These are phyloP conservation scores for Galendromus occidentalis DNA, from an alignment of 1,140 invertebrate species.

Conservation along the genomic window DNA sequence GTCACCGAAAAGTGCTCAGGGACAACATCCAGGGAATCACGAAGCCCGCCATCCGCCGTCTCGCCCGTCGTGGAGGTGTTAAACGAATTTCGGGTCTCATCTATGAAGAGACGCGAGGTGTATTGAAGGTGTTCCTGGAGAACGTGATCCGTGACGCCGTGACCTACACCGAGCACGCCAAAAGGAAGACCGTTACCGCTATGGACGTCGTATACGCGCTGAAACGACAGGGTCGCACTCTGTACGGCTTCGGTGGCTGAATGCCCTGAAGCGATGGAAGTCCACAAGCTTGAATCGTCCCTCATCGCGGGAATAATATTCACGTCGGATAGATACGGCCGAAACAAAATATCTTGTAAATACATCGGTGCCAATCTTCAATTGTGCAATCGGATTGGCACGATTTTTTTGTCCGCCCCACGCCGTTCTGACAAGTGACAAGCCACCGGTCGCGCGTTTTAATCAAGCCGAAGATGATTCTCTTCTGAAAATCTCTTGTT, in stretches of 20 bases:
- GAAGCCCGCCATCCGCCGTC: constrained; percentile 40
- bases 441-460: too few species aligned
- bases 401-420: too few species aligned
- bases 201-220: constrained; percentile 72
- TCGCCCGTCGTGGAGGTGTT: constrained; percentile 50
- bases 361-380: too few species aligned
- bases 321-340: too few species aligned
- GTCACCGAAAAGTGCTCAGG: constrained; percentile 32
- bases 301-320: too few species aligned
- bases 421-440: too few species aligned
- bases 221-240: constrained; percentile 51
- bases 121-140: constrained; percentile 54
- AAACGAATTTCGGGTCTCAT: constrained; percentile 53
- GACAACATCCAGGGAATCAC: constrained; percentile 56
- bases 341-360: too few species aligned
- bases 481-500: too few species aligned
- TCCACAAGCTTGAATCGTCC: too few species aligned
- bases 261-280: constrained; percentile 30
- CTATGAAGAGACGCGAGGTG: constrained; percentile 46
- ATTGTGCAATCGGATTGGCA: too few species aligned
- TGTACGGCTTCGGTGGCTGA: constrained; percentile 40
- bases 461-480: too few species aligned
- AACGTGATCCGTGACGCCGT: constrained; percentile 61
- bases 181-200: constrained; percentile 57
- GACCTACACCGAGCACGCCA: constrained; percentile 58